phyloP scores from a whole-genome alignment of 1,140 invertebrate genomes.

The Bilobella aurantiaca region DNA sequence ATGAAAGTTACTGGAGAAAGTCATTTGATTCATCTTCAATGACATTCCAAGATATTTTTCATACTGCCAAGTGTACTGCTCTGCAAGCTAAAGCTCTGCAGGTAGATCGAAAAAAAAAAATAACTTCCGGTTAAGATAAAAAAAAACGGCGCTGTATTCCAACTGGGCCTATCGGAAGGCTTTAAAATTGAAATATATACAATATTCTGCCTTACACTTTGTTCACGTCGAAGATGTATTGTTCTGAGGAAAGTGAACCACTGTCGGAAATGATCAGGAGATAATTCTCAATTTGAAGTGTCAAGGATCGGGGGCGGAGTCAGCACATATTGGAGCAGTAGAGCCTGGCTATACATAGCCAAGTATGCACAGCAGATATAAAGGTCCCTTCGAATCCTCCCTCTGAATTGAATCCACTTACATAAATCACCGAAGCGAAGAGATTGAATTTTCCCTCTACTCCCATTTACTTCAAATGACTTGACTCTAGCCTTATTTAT shows the following conservation, averaged over 20 bases:
- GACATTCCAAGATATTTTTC: not conserved
- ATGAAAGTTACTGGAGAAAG: not conserved
- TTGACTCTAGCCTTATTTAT: not conserved
- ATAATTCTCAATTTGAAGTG: constrained; percentile 33
- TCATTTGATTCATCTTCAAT: not conserved
- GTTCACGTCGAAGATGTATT: not conserved
- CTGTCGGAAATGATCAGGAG: constrained; percentile 31
- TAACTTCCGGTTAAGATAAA: no score
- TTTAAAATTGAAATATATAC: not conserved
- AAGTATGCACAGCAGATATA: no score
- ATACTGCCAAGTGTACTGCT: not conserved
- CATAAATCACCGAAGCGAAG: constrained; percentile 7
- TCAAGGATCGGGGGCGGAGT: not conserved
- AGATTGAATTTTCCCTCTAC: constrained; percentile 8
- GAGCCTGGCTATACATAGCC: no score
- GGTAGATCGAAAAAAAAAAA: no score
- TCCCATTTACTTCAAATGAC: not conserved
- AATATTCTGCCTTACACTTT: not conserved
- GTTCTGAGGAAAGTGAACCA: constrained; percentile 18
- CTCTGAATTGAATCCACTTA: constrained; percentile 1
- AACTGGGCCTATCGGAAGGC: not conserved
- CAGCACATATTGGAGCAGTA: no score
- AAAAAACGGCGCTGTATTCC: not conserved
- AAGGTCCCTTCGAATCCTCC: not conserved
- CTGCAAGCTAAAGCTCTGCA: no score